phyloP scores from a whole-genome alignment of 2,888 invertebrate genomes.

The Pristionchus arcanus region DNA sequence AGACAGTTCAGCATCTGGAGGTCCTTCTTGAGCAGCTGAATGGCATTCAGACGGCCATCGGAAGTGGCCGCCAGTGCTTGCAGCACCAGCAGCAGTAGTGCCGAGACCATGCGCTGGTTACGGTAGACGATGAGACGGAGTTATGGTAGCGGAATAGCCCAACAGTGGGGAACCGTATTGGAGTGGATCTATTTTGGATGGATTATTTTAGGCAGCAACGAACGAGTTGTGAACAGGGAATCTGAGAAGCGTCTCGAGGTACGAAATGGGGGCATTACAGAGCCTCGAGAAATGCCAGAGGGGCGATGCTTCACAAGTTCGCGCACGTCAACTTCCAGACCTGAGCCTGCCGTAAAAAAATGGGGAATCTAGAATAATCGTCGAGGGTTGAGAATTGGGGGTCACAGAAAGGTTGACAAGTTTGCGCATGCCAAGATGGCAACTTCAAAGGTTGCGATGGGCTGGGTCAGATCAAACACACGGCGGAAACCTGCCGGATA shows the following conservation, averaged over 20 bases:
- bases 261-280: no score
- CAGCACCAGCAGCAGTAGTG: not conserved
- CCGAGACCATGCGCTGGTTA: not conserved
- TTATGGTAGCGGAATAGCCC: not conserved
- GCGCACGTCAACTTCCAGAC: no score
- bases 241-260: no score
- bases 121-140: not conserved
- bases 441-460: not conserved
- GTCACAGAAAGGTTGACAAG: not conserved
- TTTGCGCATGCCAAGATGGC: not conserved
- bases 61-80: not conserved
- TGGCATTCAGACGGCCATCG: not conserved
- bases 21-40: conserved; percentile 50
- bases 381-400: not conserved
- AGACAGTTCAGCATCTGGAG: conserved; percentile 58
- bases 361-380: no score
- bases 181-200: not conserved
- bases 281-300: no score
- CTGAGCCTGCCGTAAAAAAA: no score
- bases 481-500: conserved; percentile 33
- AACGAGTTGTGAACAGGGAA: not conserved
- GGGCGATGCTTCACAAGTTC: no score
- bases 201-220: not conserved
- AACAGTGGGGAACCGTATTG: not conserved
- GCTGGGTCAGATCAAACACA: not conserved